Percentiles rank a stretch among this genome's conserved stretches.
Evolutionary conservation across 2,888 invertebrate species (phyloP).

Genomic region (Eristalis pertinax): DNA sequence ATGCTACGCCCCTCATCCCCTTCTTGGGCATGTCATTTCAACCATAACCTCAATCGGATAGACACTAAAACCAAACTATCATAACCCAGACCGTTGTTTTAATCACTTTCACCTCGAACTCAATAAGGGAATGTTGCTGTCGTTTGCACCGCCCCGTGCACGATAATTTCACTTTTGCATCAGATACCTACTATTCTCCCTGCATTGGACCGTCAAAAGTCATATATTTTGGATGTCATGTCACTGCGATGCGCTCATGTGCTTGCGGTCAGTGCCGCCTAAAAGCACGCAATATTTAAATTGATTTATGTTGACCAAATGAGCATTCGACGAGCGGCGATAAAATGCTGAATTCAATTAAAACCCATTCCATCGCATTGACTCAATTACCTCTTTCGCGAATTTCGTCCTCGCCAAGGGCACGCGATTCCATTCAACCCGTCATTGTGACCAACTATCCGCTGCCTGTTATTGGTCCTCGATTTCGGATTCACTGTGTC

Average conservation of each 20-base stretch:
- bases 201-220: neutral
- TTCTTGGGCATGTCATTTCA: neutral
- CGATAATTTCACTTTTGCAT: slow-evolving; percentile 47
- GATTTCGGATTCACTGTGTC: neutral
- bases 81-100: slow-evolving; percentile 7
- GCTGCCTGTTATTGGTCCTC: neutral
- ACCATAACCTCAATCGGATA: slow-evolving; percentile 11
- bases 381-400: slow-evolving; percentile 1
- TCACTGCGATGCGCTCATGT: neutral
- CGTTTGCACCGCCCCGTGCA: neutral
- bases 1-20: too few relatives aligned
- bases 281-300: slow-evolving; percentile 17
- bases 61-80: neutral
- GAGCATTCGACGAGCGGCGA: slow-evolving; percentile 16
- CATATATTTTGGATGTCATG: slow-evolving; percentile 1
- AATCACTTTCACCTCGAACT: slow-evolving; percentile 36
- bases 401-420: slow-evolving; percentile 3
- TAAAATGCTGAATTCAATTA: slow-evolving; percentile 52
- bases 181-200: slow-evolving; percentile 43
- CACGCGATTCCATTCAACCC: neutral
- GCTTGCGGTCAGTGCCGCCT: slow-evolving; percentile 12
- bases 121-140: neutral
- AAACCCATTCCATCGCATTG: slow-evolving; percentile 29
- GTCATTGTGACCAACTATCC: neutral
- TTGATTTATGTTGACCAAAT: slow-evolving; percentile 32